Conservation (phyloP, 1,140 invertebrate species). For the Monochamus saltuarius region DNA sequence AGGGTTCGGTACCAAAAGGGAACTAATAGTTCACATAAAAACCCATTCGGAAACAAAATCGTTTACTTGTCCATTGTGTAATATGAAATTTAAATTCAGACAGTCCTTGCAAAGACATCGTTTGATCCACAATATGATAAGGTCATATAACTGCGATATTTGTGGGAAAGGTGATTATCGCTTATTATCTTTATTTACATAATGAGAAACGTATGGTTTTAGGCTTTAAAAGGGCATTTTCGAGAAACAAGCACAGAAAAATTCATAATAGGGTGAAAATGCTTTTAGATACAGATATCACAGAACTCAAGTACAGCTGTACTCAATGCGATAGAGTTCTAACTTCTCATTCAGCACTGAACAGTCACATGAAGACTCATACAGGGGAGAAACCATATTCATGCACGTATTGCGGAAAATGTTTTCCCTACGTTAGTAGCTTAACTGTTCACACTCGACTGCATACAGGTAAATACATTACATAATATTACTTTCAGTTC, state of each 20-base stretch:
- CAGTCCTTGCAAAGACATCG: too few species aligned
- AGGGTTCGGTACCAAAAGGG: too few species aligned
- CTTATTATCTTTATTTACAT: neutral
- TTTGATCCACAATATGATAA: neutral
- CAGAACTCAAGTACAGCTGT: neutral
- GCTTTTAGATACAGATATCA: neutral
- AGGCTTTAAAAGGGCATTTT: neutral
- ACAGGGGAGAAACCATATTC: constrained; percentile 10
- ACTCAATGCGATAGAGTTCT: constrained; percentile 13
- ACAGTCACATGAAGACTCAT: constrained; percentile 14
- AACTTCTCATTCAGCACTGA: constrained; percentile 3
- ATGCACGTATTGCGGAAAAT: constrained; percentile 5
- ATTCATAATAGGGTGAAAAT: too few species aligned
- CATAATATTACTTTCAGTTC: neutral
- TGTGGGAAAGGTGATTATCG: constrained; percentile 1
- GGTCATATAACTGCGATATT: neutral
- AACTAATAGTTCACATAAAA: too few species aligned
- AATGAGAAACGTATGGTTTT: neutral
- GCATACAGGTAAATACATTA: constrained; percentile 9
- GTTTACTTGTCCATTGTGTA: too few species aligned
- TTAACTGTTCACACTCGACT: constrained; percentile 7
- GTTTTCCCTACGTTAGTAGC: constrained; percentile 14
- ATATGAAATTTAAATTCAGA: too few species aligned
- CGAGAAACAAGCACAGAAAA: constrained; percentile 1
- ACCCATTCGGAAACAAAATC: too few species aligned